Percentiles rank a stretch among this genome's conserved stretches.
Evolutionary conservation across 2,797 vertebrate species (phyloP).

Genomic region (Cygnus olor): DNA sequence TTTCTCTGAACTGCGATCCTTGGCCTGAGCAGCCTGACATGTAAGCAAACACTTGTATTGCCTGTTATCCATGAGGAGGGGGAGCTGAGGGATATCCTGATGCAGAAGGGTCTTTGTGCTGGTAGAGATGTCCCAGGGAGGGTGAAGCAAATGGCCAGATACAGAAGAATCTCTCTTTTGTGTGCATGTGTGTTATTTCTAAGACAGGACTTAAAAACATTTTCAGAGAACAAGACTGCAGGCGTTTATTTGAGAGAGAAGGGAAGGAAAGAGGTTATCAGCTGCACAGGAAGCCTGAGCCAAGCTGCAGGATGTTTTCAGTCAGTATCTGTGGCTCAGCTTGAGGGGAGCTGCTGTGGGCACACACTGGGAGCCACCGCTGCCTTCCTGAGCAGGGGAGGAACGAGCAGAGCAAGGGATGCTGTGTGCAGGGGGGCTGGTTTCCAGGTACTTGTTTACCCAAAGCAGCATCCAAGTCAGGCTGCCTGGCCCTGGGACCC

Average conservation of each 20-base stretch:
- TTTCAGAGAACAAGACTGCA: not conserved
- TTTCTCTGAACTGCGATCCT: not conserved
- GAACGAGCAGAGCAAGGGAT: fast-evolving
- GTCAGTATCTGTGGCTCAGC: not conserved
- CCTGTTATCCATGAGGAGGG: not conserved
- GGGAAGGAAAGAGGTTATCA: not conserved
- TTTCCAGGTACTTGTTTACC: not conserved
- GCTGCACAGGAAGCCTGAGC: not conserved
- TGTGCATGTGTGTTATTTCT: not conserved
- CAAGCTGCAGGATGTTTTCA: not conserved
- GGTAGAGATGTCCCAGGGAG: not conserved
- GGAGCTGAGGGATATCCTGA: fast-evolving
- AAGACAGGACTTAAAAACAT: not conserved
- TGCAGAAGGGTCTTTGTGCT: fast-evolving
- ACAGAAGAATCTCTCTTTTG: not conserved
- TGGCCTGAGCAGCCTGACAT: fast-evolving
- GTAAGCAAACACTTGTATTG: not conserved
- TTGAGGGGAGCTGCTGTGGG: not conserved
- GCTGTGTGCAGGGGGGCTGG: not conserved
- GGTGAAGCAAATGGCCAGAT: fast-evolving
- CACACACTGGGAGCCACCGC: fast-evolving
- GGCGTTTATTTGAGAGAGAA: not conserved
- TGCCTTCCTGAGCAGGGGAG: not conserved
- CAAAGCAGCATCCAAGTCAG: not conserved
- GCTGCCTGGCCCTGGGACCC: no score